A percentile compares a stretch with the other conserved stretches of the same genome.
These are phyloP conservation scores for Galerucella calmariensis DNA, from an alignment of 2,888 invertebrate genomes.

Conservation along the genomic window DNA sequence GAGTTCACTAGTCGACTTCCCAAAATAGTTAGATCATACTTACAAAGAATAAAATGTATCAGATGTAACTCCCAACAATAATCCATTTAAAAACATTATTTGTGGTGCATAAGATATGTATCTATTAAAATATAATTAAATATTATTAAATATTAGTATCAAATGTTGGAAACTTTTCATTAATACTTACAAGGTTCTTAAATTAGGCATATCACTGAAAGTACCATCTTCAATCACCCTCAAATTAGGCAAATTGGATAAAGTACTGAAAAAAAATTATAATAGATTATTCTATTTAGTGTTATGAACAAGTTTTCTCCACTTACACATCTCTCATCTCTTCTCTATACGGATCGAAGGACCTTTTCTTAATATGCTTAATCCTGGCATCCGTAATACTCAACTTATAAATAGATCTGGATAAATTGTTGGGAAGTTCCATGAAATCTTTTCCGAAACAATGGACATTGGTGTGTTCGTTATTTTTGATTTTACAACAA, in stretches of 20 bases:
- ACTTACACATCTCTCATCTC: constrained; percentile 63
- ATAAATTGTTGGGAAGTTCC: constrained; percentile 58
- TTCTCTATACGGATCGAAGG: constrained; percentile 59
- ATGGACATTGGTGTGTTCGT: constrained; percentile 48
- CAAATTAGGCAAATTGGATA: constrained; percentile 69
- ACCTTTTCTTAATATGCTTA: constrained; percentile 53
- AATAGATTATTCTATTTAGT: no score
- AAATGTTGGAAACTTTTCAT: background rate
- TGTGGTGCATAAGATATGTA: constrained; percentile 77
- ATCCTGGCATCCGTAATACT: constrained; percentile 61
- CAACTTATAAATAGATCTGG: constrained; percentile 55
- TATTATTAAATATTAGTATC: constrained; percentile 5
- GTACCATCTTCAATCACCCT: constrained; percentile 70
- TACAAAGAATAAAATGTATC: constrained; percentile 72
- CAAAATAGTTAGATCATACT: constrained; percentile 60
- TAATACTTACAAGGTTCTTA: constrained; percentile 62
- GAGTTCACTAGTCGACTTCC: no score
- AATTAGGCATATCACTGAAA: constrained; percentile 70
- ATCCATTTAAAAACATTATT: constrained; percentile 68
- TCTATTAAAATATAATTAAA: constrained; percentile 63
- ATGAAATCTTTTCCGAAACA: constrained; percentile 57
- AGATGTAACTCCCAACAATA: constrained; percentile 66
- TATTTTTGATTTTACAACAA: constrained; percentile 45
- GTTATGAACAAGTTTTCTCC: background rate
- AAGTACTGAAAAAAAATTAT: constrained; percentile 65